Evolutionary conservation across 2,113 vertebrate species (phyloP), one percentile per base, ranked within the genome.

Genomic region (Passer domesticus): DNA sequence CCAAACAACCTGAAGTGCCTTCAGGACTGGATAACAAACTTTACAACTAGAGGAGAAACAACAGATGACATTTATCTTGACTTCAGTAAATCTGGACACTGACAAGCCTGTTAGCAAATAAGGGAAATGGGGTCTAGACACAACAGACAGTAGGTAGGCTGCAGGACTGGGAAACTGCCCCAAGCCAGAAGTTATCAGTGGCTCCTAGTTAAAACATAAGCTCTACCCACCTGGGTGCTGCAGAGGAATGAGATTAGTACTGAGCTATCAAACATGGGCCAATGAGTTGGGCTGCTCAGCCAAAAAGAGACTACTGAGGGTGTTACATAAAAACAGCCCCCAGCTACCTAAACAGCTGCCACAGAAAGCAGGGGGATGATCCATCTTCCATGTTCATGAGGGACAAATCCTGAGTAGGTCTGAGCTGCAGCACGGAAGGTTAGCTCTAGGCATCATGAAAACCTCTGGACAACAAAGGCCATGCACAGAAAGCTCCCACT

Each of bases 1-100:
- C 58, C 77, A 75, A 92, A 84, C 73, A 87, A 89, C 58, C 44
- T 72, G 64, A 97, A 95, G 41, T 83, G 89, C 96, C 94, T 94
- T 64, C 69, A 81, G 91, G 96, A 87, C 69, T 87, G 80, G 60
- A 81, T 84, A 95, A 94, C 19, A 92, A 74, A 92, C 39, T 96
- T 87, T 84, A 55, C 72, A 94, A 93, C 80, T 8, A 93, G 30
- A 75, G 24, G 19, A 92, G 43, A 93, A 94, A 94, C 80, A 73
- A 91, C 73, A 87, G 56, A 47, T 82, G 91, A 55, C 92, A 90
- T 78, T 90, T 81, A 95, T 78, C 73, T 83, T 84, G 41, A 83
- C 76, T 81, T 82, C 60, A 74, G 37, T 93, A 83, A 56, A 39
- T 72, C 1, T 87, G 76, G 83, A 86, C 35, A 35, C 55, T 43